Evolutionary conservation across 2,113 vertebrate genomes (phyloP).

Genomic region (Sinocyclocheilus rhinocerous): DNA sequence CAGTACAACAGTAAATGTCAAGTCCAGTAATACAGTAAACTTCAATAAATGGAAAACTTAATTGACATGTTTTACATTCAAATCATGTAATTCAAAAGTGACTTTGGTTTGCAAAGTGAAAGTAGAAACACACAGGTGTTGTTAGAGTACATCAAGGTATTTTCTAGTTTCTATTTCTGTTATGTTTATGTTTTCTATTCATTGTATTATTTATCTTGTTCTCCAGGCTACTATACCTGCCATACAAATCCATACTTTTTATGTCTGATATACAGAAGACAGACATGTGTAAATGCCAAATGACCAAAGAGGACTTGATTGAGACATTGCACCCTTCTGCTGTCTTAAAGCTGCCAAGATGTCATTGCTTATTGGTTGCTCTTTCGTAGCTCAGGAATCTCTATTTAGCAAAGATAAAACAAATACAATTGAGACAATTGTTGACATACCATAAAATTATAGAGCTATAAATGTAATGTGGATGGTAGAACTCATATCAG

Average conservation of each 20-base stretch:
- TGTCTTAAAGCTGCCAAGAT: neutral
- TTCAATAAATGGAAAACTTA: neutral
- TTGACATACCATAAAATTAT: too few relatives aligned
- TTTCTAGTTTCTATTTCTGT: neutral
- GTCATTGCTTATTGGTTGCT: too few relatives aligned
- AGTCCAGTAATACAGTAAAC: neutral
- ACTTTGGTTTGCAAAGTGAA: constrained; percentile 21
- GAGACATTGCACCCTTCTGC: neutral
- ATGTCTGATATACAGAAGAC: neutral
- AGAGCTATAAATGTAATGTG: too few relatives aligned
- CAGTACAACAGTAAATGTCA: neutral
- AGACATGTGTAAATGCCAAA: neutral
- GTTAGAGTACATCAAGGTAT: neutral
- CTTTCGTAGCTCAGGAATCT: too few relatives aligned
- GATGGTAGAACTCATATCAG: too few relatives aligned
- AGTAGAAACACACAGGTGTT: neutral
- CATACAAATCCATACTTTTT: neutral
- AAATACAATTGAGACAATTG: too few relatives aligned
- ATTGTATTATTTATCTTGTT: too few relatives aligned
- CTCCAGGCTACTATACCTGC: neutral
- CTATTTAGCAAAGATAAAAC: too few relatives aligned
- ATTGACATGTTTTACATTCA: constrained; percentile 13
- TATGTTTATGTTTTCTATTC: neutral
- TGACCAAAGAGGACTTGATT: neutral
- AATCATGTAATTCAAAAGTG: neutral